These are phyloP conservation scores for Meloe dianella DNA, from an alignment of 2,888 invertebrate genomes.

Conservation along the genomic window DNA sequence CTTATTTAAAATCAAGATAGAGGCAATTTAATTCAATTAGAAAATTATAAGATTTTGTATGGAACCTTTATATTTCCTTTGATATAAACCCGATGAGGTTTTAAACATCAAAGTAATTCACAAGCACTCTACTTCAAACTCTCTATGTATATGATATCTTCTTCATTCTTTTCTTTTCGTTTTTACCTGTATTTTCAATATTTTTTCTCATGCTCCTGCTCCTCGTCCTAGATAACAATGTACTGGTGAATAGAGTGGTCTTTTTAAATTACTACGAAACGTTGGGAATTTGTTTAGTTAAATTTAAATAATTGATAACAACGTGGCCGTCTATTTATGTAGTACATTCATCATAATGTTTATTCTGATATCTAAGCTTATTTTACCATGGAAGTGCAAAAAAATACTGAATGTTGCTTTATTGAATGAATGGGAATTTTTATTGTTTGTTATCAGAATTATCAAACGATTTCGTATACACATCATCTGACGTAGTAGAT, in stretches of 20 bases:
- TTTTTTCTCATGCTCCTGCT: too few relatives aligned
- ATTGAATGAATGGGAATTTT: not conserved
- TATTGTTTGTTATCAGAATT: not conserved
- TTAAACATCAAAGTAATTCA: conserved; percentile 3
- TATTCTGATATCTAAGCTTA: conserved; percentile 17
- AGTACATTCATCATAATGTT: conserved; percentile 20
- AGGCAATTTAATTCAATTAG: not conserved
- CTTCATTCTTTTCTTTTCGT: not conserved
- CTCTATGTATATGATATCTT: too few relatives aligned
- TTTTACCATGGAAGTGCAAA: not conserved
- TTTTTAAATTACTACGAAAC: too few relatives aligned
- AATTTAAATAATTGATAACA: conserved; percentile 24
- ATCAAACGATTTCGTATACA: not conserved
- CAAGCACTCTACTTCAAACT: not conserved
- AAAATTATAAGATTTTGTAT: not conserved
- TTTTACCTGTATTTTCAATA: not conserved
- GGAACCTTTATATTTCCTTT: not conserved
- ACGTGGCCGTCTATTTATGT: conserved; percentile 17
- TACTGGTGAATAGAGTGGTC: too few relatives aligned
- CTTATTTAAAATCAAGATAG: not conserved
- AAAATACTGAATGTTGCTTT: not conserved
- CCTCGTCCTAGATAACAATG: too few relatives aligned
- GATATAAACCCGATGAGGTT: not conserved
- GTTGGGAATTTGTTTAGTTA: too few relatives aligned
- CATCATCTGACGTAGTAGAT: not conserved